Base-by-base conservation (phyloP, 2,888 invertebrate species). In the Eristalis pertinax region DNA sequence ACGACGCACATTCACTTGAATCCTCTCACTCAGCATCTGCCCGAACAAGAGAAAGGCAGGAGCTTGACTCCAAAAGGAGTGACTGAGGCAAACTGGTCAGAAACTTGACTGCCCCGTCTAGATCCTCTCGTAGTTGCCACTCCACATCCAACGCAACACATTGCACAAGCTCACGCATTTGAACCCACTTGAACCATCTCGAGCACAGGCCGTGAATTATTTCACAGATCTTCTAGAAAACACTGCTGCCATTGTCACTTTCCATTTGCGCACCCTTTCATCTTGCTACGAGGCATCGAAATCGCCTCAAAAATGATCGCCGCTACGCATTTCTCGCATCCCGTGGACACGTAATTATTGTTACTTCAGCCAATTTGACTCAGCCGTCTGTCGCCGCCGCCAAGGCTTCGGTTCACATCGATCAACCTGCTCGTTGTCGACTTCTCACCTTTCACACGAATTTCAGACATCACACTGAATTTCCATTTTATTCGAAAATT, bases 401-500 rank as follows among this genome's bases (percentile, higher is more conserved):
- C 62, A 24, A 41, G n/a, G 8, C n/a, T 22, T 22, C 50, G 24
- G 41, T 63, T 15, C 24, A 76, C 72, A 63, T 77, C 73, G n/a
- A 19, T 74, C 65, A 60, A 50, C 60, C 78, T 19, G 65, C 69
- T 56, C 35, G 63, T 50, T 84, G 75, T 80, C 79, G 68, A 84
- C 80, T 84, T 80, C 80, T 80, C 80, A 84, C 84, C 84, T 84
- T 80, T 84, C 80, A 76, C 80, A 72, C 67, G 63, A 63, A 80
- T 67, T 72, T 63, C 64, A 63, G 43, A 84, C 75, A 69, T 80
- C 64, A 72, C 79, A 80, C 8, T 10, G 32, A 32, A 32, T 8
- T 67, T 80, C 67, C 69, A 76, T 79, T 84, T 76, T 72, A 79
- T 76, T 79, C 76, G 75, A 24, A 75, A 75, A 68, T 63, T 56